Base-by-base conservation (phyloP, 2,888 invertebrate genomes). In the Geophilus truncorum region DNA sequence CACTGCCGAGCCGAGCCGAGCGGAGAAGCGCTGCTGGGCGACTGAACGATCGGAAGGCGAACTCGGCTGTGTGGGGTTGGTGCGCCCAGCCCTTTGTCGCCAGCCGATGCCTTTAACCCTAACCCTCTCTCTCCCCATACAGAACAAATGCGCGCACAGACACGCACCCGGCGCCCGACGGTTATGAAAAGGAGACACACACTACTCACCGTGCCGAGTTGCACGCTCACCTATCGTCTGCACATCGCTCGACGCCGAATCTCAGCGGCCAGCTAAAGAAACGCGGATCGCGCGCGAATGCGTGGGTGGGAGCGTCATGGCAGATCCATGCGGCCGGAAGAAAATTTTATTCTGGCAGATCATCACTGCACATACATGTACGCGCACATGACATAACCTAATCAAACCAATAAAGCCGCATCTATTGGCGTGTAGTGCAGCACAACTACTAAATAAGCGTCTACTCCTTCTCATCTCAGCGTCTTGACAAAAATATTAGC, bases 71-170 rank as follows among this genome's bases (percentile, higher is more conserved):
- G 23, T 18, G 57, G 57, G 57, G 57, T 62, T 62, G 57, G 57
- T 62, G 57, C 21, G 57, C 57, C 57, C 57, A 62, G 57, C 57
- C 57, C 57, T 62, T 62, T 62, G 57, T 62, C 57, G 57, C 57
- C 57, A 62, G 57, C 57, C 57, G 57, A 62, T 62, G 57, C 57
- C 57, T 62, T 62, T 62, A 62, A 62, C 57, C 57, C 57, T 62
- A 62, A 62, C 57, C 57, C 57, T 62, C 57, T 62, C 57, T 62
- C 57, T 62, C 57, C 57, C 57, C 57, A 62, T 62, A 62, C 57
- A 62, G 57, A 62, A 62, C 57, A 62, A 62, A 62, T 62, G 57
- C 57, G 21, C 57, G 57, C 57, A 62, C 57, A 62, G 57, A 62
- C 57, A 62, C 57, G 21, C 57, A 62, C 57, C 57, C 57, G 57